Evolutionary conservation across 2,888 invertebrate species (phyloP).

Genomic region (Ceriagrion tenellum): DNA sequence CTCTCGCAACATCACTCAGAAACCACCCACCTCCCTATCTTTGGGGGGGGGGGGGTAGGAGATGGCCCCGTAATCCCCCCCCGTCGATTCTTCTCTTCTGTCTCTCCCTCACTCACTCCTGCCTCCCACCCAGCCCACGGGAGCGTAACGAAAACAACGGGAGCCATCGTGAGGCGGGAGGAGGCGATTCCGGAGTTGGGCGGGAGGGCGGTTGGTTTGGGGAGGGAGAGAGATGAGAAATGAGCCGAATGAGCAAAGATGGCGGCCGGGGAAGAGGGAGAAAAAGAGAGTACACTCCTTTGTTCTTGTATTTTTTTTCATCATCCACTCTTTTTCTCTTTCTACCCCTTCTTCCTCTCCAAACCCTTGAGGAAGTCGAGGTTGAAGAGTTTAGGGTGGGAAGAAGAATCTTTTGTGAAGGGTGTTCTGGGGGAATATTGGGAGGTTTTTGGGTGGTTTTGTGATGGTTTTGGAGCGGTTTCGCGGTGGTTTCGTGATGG

Average conservation of each 20-base stretch:
- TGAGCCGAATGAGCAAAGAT: constrained; percentile 29
- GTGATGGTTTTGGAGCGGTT: no score
- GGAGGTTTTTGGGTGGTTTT: no score
- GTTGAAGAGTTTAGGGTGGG: background rate
- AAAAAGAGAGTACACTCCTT: background rate
- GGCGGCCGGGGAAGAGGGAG: background rate
- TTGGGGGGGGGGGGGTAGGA: background rate
- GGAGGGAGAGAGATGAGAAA: background rate
- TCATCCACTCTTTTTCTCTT: background rate
- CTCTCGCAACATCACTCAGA: background rate
- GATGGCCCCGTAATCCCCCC: no score
- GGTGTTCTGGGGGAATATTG: no score
- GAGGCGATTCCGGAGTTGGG: background rate
- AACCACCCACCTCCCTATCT: background rate
- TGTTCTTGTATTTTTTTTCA: background rate
- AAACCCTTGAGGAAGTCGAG: background rate
- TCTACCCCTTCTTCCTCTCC: background rate
- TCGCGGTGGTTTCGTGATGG: no score
- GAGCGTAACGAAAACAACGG: constrained; percentile 21
- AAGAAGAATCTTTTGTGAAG: no score
- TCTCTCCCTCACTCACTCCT: background rate
- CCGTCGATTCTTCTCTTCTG: background rate
- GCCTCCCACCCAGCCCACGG: background rate
- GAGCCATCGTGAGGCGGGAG: background rate
- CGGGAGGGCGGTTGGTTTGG: no score